Conservation (phyloP, 2,888 invertebrate species). For the Hypomecis atomaria region DNA sequence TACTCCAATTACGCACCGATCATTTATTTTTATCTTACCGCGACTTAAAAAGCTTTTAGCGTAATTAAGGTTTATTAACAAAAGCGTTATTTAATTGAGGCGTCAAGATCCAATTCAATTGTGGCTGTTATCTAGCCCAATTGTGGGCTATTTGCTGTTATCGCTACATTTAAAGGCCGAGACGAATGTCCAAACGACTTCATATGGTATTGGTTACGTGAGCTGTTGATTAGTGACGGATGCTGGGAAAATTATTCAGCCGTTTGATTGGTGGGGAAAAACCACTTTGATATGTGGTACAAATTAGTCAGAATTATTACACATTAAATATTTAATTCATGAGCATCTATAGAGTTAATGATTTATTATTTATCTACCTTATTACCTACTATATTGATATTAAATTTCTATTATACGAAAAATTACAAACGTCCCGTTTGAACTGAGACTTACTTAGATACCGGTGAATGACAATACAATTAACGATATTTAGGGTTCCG, state of each 20-base stretch:
- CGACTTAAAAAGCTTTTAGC: slow-evolving; percentile 69
- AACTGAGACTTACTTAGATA: too few relatives aligned
- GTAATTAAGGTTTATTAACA: slow-evolving; percentile 71
- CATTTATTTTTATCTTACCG: slow-evolving; percentile 45
- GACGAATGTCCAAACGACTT: slow-evolving; percentile 33
- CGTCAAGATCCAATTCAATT: slow-evolving; percentile 75
- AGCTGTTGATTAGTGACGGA: slow-evolving; percentile 24
- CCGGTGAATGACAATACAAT: too few relatives aligned
- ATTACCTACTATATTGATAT: too few relatives aligned
- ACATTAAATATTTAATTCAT: too few relatives aligned
- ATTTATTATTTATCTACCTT: too few relatives aligned
- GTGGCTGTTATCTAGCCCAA: slow-evolving; percentile 63
- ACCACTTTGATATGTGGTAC: too few relatives aligned
- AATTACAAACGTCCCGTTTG: too few relatives aligned
- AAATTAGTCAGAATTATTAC: too few relatives aligned
- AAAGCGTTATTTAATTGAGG: slow-evolving; percentile 77
- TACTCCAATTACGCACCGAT: slow-evolving; percentile 32
- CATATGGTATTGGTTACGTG: slow-evolving; percentile 24
- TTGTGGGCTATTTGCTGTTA: slow-evolving; percentile 57
- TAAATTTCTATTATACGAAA: too few relatives aligned
- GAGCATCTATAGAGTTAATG: too few relatives aligned
- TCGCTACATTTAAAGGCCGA: slow-evolving; percentile 35
- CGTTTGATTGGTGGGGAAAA: slow-evolving; percentile 1
- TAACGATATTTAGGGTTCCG: too few relatives aligned
- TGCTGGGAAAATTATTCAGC: slow-evolving; percentile 9